phyloP scores from a whole-genome alignment of 2,113 vertebrate species.

The rabbit (Oryctolagus cuniculus) region DNA sequence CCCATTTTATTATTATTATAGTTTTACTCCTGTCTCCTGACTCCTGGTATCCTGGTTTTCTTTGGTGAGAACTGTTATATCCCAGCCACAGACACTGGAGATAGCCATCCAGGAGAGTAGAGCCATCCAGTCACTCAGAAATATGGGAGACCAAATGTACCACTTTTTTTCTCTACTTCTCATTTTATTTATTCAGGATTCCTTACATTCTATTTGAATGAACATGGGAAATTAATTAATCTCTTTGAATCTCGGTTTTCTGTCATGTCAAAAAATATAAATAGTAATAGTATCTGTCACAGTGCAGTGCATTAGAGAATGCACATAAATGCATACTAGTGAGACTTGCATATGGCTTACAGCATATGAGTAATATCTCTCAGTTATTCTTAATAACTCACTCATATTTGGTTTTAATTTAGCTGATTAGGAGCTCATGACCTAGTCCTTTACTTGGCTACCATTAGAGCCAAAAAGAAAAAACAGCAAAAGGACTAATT shows the following conservation, averaged over 20 bases:
- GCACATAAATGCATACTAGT: not conserved
- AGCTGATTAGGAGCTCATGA: not conserved
- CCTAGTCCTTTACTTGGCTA: not conserved
- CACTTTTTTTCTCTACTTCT: not conserved
- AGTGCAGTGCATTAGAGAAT: not conserved
- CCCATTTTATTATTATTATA: not conserved
- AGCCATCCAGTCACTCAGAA: not conserved
- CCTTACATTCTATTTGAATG: not conserved
- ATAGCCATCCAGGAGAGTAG: not conserved
- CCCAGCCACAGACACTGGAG: not conserved
- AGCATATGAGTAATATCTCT: not conserved
- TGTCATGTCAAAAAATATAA: slow-evolving; percentile 1
- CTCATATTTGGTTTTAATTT: not conserved
- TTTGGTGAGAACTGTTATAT: not conserved
- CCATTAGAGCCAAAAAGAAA: not conserved
- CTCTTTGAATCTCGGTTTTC: not conserved
- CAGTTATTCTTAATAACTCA: not conserved
- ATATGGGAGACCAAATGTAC: not conserved
- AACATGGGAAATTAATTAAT: not conserved
- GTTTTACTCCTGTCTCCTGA: not conserved
- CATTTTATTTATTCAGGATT: not conserved
- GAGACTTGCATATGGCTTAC: not conserved
- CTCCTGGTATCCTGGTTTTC: not conserved
- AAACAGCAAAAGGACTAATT: not conserved
- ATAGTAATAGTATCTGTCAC: not conserved